Evolutionary conservation across 1,140 invertebrate species (phyloP).

Genomic region (Magallana angulata): DNA sequence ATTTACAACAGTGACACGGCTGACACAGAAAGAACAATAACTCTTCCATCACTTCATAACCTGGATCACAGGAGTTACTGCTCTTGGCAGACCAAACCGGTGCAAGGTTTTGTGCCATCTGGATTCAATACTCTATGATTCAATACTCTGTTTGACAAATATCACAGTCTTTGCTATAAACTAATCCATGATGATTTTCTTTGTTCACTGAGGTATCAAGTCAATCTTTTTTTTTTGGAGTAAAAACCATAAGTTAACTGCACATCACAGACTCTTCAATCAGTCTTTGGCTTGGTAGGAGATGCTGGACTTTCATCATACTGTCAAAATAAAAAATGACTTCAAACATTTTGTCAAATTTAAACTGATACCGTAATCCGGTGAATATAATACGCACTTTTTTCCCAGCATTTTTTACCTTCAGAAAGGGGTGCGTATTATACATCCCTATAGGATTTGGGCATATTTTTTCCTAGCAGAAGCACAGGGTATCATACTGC

Average conservation of each 20-base stretch:
- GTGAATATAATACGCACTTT: too few species aligned
- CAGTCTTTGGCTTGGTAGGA: not conserved
- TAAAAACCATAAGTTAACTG: not conserved
- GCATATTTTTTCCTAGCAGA: too few species aligned
- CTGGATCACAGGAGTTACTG: not conserved
- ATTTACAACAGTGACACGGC: too few species aligned
- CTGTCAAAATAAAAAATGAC: not conserved
- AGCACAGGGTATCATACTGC: too few species aligned
- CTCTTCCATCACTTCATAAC: not conserved
- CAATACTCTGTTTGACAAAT: not conserved
- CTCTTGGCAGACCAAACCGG: too few species aligned
- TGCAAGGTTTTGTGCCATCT: too few species aligned
- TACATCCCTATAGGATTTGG: too few species aligned
- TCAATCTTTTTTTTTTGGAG: not conserved
- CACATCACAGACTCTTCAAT: not conserved
- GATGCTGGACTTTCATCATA: slow-evolving; percentile 3
- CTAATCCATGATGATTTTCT: not conserved
- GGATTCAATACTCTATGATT: slow-evolving; percentile 20
- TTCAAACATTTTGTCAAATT: too few species aligned
- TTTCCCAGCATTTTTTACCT: too few species aligned
- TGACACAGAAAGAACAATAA: too few species aligned
- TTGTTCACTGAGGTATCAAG: not conserved
- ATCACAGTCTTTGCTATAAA: not conserved
- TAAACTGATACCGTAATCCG: too few species aligned
- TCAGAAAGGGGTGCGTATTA: too few species aligned